Base-by-base conservation (phyloP, 2,797 vertebrate species). In the Sebastes iracundus region DNA sequence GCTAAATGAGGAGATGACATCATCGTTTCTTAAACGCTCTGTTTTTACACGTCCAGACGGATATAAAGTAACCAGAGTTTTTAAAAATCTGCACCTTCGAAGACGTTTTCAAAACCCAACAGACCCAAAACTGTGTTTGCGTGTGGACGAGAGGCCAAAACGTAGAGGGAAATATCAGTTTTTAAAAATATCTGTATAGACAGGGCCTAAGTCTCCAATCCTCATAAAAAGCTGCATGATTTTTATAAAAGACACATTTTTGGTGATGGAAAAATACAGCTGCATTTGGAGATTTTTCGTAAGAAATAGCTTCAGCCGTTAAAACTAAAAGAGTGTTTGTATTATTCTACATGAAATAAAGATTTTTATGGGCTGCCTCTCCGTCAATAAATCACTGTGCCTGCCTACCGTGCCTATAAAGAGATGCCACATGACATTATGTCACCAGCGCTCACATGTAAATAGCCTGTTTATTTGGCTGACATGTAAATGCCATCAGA, bases 391-490 rank as follows among this genome's bases (percentile, higher is more conserved):
- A 89, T 91, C 80, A 77, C 23, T 14, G n/a, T n/a, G 72, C 53
- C 82, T 85, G 80, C 74, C 59, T 76, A 35, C 75, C 60, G 71
- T 14, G 72, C 59, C 77, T 65, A 72, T 81, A 84, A 90, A 87
- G 80, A 85, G 71, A 87, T 72, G 89, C 77, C 84, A 81, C 79
- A 82, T 82, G 90, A 82, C 84, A 78, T 90, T 76, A 80, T 91
- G 86, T 89, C 84, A 84, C 80, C 81, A 32, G 70, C 22, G 25
- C 83, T 86, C 67, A 65, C 81, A 75, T 91, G 87, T 91, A 92
- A 93, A 94, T 90, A 75, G 82, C 72, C 77, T 52, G 87, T 89
- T 91, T 92, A 90, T 93, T 88, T 85, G 80, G 80, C 85, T 90
- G 87, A 90, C 91, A 87, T 87, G 87, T 88, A 91, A 93, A 93